Evolutionary conservation across 2,797 vertebrate species (phyloP), one percentile per base, ranked within the genome.

Genomic region (Acipenser ruthenus): DNA sequence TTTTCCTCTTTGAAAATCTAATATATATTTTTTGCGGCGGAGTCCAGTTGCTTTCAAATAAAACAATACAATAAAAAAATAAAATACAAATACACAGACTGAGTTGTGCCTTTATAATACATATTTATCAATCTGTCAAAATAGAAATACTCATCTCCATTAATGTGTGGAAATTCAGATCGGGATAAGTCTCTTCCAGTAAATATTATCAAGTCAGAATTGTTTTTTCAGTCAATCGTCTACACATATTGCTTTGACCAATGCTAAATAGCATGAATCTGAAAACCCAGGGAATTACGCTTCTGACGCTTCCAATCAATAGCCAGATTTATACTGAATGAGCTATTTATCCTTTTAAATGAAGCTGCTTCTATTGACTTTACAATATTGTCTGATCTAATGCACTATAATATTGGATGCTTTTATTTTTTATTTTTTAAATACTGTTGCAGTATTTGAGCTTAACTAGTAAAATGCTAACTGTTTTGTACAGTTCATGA

Each of bases 1-100:
- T 81, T 87, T 87, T 86, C 86, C 88, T 86, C 85, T 87, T 88
- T 79, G 74, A 74, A 79, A 85, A 82, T 86, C 83, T 86, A 88
- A 87, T 87, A 84, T 73, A 69, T 70, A 18, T 37, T 84, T 83
- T 37, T 37, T 37, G 37, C 37, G 4, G 37, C 37, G 4, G 81
- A 83, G 83, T 84, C 84, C 84, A 82, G 82, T 84, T 85, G 84
- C 82, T 77, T 77, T 86, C 37, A 87, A 86, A 88, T 87, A 82
- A 85, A 80, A 87, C 84, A 77, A 85, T 78, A 82, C 73, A 37
- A 72, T 49, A 65, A 37, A 37, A 37, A 37, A 37, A 37, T 37
- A 37, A 49, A 66, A 67, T 37, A 62, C n/a, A 23, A 18, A 18
- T 69, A 61, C 71, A 74, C 71, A 74, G 81, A 70, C 70, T 78